Conservation (phyloP, 1,140 invertebrate genomes). For the Lasioglossum albipes region DNA sequence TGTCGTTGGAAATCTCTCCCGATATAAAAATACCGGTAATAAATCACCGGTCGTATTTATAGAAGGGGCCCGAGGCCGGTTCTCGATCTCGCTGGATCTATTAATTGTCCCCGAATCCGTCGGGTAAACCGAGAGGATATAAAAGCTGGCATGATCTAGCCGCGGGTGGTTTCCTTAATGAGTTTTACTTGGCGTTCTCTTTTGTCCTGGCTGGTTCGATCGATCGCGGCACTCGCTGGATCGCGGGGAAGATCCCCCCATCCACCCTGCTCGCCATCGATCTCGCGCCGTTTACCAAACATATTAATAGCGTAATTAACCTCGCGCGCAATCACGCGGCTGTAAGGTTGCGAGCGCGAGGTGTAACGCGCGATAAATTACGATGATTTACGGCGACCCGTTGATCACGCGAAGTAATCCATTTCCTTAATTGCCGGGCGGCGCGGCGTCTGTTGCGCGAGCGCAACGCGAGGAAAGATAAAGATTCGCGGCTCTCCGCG, state of each 20-base stretch:
- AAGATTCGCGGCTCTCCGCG: neutral
- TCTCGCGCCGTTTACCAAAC: constrained; percentile 11
- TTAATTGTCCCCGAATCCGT: constrained; percentile 70
- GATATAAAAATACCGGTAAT: constrained; percentile 68
- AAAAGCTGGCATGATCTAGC: neutral
- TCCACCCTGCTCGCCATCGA: neutral
- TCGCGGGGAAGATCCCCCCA: neutral
- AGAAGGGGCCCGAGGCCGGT: constrained; percentile 57
- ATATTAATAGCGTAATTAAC: constrained; percentile 40
- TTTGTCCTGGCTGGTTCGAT: neutral
- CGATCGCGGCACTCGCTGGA: neutral
- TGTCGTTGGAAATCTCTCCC: constrained; percentile 21
- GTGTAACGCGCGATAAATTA: constrained; percentile 44
- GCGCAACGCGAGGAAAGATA: constrained; percentile 25
- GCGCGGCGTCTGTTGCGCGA: constrained; percentile 6
- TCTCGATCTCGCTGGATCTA: constrained; percentile 58
- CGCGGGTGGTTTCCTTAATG: constrained; percentile 27
- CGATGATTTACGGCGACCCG: constrained; percentile 23
- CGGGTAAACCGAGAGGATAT: constrained; percentile 40
- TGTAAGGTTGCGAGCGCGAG: neutral
- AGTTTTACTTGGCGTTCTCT: neutral
- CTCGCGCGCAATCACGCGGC: constrained; percentile 15
- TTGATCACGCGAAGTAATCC: constrained; percentile 41
- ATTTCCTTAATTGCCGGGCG: constrained; percentile 31
- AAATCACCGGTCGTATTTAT: constrained; percentile 69